Evolutionary conservation across 2,888 invertebrate species (phyloP).

Genomic region (Drosophila kambysellisi): DNA sequence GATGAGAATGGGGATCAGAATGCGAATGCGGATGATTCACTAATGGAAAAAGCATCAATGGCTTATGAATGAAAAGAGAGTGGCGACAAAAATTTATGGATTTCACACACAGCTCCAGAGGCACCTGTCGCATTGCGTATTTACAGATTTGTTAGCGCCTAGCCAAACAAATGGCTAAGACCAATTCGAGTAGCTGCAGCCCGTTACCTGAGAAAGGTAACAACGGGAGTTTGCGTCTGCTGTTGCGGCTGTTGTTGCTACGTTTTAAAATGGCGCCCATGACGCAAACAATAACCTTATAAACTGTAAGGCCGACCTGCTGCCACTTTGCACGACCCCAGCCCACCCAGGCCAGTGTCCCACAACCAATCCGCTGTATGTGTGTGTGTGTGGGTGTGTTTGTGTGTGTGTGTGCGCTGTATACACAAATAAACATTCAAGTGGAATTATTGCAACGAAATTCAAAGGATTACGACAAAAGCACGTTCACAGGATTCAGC

Average conservation of each 20-base stretch:
- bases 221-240: neutral
- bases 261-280: constrained; percentile 74
- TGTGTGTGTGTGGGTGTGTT: constrained; percentile 40
- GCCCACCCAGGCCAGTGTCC: neutral
- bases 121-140: constrained; percentile 55
- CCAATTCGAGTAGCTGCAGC: constrained; percentile 34
- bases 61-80: constrained; percentile 66
- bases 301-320: constrained; percentile 61
- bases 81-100: constrained; percentile 73
- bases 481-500: constrained; percentile 79
- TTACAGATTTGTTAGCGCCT: constrained; percentile 52
- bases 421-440: constrained; percentile 81
- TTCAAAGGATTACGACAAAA: constrained; percentile 81
- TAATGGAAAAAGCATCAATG: constrained; percentile 79
- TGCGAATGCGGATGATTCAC: constrained; percentile 38
- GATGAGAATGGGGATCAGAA: constrained; percentile 5
- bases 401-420: constrained; percentile 59
- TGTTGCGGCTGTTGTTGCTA: constrained; percentile 29
- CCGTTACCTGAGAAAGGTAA: constrained; percentile 28
- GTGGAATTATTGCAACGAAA: constrained; percentile 81
- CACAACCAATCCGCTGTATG: constrained; percentile 10
- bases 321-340: constrained; percentile 22
- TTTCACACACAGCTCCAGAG: constrained; percentile 37
- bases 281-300: constrained; percentile 80
- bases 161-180: constrained; percentile 69